Evolutionary conservation across 1,140 invertebrate species (phyloP), one percentile per base, ranked within the genome.

Genomic region (Babylonia areolata): DNA sequence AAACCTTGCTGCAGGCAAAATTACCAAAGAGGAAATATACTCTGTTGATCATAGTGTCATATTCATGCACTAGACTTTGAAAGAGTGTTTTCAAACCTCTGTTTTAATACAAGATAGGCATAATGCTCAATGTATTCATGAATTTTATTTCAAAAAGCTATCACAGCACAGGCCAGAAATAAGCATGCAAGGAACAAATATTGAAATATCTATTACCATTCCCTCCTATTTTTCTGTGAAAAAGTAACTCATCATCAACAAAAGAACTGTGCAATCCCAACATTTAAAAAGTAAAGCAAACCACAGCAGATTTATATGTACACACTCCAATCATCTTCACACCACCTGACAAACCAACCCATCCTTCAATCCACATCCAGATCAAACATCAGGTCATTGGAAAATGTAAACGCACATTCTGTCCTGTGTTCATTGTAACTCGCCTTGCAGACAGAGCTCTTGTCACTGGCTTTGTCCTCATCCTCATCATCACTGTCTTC

Each of bases 371-470:
- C 90, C 39, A 88, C 80, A 89, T 92, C 91, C 9, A 92, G 86
- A 85, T 92, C 91, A 91, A 87, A 92, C 81, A 93, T 91, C 0
- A 93, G 83, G 81, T 87, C 88, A 86, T 93, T 93, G 33, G 90
- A 88, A 85, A 93, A 93, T 17, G 87, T 77, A 79, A 93, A 92
- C 20, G 91, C 89, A 91, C 92, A 93, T 40, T 91, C 46, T 28
- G 91, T 93, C 80, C 82, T 90, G 86, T 93, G 90, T 75, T 92
- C 90, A 84, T 88, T 91, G 37, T 87, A 23, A 54, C 71, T 42
- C 35, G 40, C 39, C 15, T 23, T 35, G 15, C 9, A 2, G 20
- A 2, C 23, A 80, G 80, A 42, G 83, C 77, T 40, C 46, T 78
- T 20, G 28, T 85, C 73, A 31, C 78, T 40, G 17, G 42, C 87